These are phyloP conservation scores for Thereva unica DNA, from an alignment of 2,888 invertebrate genomes.

Conservation along the genomic window DNA sequence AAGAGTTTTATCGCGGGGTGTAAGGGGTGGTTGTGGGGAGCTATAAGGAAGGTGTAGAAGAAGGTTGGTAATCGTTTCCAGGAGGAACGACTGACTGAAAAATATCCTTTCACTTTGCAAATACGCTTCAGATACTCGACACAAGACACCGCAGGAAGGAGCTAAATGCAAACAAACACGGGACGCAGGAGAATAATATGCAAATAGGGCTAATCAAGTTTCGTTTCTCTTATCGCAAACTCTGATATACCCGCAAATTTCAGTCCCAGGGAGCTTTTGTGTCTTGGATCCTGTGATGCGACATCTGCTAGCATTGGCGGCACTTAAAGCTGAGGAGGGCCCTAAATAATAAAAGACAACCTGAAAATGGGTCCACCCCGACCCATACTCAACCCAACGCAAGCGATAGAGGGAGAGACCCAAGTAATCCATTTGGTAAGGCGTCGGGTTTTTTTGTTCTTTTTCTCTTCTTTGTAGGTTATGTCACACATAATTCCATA, in stretches of 20 bases:
- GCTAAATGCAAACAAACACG: too few species aligned
- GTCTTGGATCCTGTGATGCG: background rate
- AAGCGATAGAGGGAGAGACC: background rate
- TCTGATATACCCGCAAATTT: constrained; percentile 5
- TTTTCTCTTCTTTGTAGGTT: background rate
- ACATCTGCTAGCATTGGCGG: constrained; percentile 30
- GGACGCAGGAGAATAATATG: constrained; percentile 1
- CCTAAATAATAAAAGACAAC: too few species aligned
- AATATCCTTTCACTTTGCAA: too few species aligned
- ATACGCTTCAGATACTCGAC: too few species aligned
- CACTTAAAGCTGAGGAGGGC: constrained; percentile 20
- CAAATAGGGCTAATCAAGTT: constrained; percentile 25
- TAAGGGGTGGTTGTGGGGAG: too few species aligned
- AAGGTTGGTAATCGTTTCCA: too few species aligned
- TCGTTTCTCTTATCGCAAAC: constrained; percentile 1
- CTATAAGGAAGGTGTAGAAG: too few species aligned
- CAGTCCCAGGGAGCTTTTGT: background rate
- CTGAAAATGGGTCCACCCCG: too few species aligned
- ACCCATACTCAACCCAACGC: too few species aligned
- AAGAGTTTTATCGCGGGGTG: too few species aligned
- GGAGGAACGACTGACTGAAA: too few species aligned
- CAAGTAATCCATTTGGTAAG: constrained; percentile 23
- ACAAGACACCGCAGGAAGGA: too few species aligned
- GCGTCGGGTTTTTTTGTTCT: background rate
- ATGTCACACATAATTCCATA: constrained; percentile 29